Evolutionary conservation across 2,888 invertebrate genomes (phyloP).

Genomic region (Drosophila fulvimacula): DNA sequence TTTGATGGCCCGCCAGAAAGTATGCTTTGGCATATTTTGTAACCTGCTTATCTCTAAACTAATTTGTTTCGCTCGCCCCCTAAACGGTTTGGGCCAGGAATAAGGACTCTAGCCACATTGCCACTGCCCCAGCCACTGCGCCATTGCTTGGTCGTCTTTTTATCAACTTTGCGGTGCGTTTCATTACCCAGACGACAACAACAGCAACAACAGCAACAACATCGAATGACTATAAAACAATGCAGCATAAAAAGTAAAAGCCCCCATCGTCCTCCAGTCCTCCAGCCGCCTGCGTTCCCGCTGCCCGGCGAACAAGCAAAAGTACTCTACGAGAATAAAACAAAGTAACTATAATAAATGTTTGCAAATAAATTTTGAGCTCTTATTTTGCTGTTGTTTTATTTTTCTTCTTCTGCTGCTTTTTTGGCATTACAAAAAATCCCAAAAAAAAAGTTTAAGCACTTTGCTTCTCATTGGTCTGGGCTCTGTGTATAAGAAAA

Average conservation of each 20-base stretch:
- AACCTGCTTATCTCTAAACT: conserved; percentile 80
- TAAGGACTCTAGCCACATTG: background rate
- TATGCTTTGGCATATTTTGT: conserved; percentile 77
- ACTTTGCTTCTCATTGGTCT: conserved; percentile 51
- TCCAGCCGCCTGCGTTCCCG: background rate
- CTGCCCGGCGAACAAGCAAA: conserved; percentile 55
- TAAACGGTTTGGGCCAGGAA: conserved; percentile 2
- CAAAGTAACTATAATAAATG: conserved; percentile 80
- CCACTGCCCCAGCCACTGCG: conserved; percentile 6
- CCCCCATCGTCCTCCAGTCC: background rate
- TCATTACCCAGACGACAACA: conserved; percentile 53
- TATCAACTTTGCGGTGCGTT: conserved; percentile 69
- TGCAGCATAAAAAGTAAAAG: conserved; percentile 68
- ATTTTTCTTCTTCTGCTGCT: conserved; percentile 15
- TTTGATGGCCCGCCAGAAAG: conserved; percentile 61
- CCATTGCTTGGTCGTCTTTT: conserved; percentile 48
- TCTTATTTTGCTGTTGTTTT: conserved; percentile 50
- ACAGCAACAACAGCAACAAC: background rate
- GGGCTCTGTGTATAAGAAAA: conserved; percentile 55
- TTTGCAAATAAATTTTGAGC: conserved; percentile 79
- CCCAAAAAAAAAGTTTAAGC: conserved; percentile 73
- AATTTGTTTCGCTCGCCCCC: conserved; percentile 66
- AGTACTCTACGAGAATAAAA: conserved; percentile 74
- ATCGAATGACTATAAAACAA: conserved; percentile 71
- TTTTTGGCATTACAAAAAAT: conserved; percentile 49